Base-by-base conservation (phyloP, 2,888 invertebrate genomes). In the Apamea sordens region DNA sequence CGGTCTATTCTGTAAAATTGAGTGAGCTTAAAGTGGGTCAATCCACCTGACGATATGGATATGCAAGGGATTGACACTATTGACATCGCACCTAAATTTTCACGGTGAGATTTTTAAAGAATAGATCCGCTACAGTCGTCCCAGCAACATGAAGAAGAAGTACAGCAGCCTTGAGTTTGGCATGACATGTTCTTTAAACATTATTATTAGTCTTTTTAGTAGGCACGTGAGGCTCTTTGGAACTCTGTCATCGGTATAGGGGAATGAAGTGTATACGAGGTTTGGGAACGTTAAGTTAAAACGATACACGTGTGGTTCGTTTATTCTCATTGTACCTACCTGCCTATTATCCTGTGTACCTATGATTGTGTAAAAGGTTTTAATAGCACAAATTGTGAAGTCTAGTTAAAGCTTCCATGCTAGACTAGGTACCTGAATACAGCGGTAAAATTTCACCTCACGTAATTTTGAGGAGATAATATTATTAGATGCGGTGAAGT, bases 391-490 rank as follows among this genome's bases (percentile, higher is more conserved):
- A 32, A 70, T 36, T 70, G 5, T 32, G 32, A 2, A 36, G 4
- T 77, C 11, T 36, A 36, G 21, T 18, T 36, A 61, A 36, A 50
- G 15, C 11, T 63, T 36, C 1, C 10, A 13, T 47, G 24, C 5
- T 53, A 10, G 21, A 28, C 24, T 68, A n/a, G 7, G 11, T 47
- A 69, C 24, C 18, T n/a, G 18, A 47, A 47, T 11, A 68, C 2
- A 13, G 36, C 28, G 24, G 53, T 41, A 53, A 74, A 28, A 28
- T 41, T 41, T 24, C 28, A 36, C 8, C 44, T 59, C 32, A 59
- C 76, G n/a, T 59, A 32, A 59, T 53, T 75, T 56, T 59, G 44
- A 75, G 32, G 18, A 13, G 13, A 75, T 75, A 74, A 56, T 28
- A 36, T 56, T 70, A 74, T 44, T 32, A 32, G 21, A 36, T 21